Conservation (phyloP, 1,140 invertebrate species). For the Dendroctonus ponderosae region DNA sequence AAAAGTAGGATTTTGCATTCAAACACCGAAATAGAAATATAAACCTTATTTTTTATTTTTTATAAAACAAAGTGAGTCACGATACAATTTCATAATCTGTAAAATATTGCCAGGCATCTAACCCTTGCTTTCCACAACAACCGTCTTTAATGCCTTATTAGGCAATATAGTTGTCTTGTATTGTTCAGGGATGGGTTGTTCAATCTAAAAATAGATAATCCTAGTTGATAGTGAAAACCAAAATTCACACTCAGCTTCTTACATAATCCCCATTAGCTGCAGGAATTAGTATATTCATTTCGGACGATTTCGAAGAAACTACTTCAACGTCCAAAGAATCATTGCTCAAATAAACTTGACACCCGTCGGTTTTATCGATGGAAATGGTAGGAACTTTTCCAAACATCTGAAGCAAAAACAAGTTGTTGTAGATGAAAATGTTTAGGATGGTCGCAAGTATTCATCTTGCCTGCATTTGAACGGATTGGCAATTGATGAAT, state of each 20-base stretch:
- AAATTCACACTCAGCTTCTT: not conserved
- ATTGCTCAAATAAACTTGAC: conserved; percentile 92
- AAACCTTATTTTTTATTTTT: no score
- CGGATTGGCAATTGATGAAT: conserved; percentile 97
- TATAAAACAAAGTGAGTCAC: no score
- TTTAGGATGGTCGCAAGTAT: not conserved
- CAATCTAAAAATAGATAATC: conserved; percentile 51
- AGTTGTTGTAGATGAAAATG: not conserved
- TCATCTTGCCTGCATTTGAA: conserved; percentile 86
- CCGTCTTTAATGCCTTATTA: conserved; percentile 68
- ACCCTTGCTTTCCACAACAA: conserved; percentile 67
- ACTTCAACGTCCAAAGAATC: conserved; percentile 88
- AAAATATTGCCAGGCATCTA: conserved; percentile 50
- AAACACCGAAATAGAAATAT: no score
- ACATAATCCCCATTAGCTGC: conserved; percentile 84
- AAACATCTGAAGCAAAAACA: conserved; percentile 35
- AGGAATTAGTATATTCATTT: conserved; percentile 97
- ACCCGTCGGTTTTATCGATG: conserved; percentile 98
- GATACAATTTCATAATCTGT: not conserved
- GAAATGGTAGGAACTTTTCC: conserved; percentile 87
- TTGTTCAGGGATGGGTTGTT: conserved; percentile 93
- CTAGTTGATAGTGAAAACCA: not conserved
- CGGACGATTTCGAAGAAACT: conserved; percentile 93
- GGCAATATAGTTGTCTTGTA: conserved; percentile 83
- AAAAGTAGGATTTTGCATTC: not conserved